Evolutionary conservation across 2,888 invertebrate species (phyloP).

Genomic region (Cerastis leucographa): DNA sequence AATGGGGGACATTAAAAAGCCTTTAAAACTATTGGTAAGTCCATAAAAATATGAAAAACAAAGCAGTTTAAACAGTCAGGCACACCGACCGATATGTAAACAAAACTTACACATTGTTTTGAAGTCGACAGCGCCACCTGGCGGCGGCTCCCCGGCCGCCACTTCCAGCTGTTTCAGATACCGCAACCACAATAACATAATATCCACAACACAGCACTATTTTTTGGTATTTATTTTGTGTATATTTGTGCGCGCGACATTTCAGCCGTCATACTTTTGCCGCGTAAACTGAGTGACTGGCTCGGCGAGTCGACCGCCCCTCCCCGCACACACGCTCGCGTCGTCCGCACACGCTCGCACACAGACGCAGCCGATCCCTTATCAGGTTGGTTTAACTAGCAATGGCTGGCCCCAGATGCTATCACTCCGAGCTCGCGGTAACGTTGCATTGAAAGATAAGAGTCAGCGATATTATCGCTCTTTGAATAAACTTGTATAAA

Average conservation of each 20-base stretch:
- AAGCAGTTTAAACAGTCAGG: conserved; percentile 57
- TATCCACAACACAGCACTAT: conserved; percentile 77
- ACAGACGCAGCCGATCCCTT: conserved; percentile 84
- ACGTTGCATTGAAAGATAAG: conserved; percentile 91
- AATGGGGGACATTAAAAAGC: conserved; percentile 12
- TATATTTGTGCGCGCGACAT: conserved; percentile 70
- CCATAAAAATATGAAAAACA: conserved; percentile 52
- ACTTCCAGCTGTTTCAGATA: conserved; percentile 88
- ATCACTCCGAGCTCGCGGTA: conserved; percentile 89
- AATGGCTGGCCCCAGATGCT: conserved; percentile 89
- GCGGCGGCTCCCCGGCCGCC: conserved; percentile 81
- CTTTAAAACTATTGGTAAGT: conserved; percentile 25
- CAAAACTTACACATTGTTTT: conserved; percentile 88
- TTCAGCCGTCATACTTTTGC: conserved; percentile 88
- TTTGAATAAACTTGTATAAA: conserved; percentile 91
- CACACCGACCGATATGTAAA: conserved; percentile 70
- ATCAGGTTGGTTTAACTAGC: conserved; percentile 90
- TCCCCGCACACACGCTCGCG: conserved; percentile 78
- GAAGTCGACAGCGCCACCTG: conserved; percentile 84
- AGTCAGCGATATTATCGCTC: conserved; percentile 89
- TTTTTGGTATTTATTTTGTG: conserved; percentile 65
- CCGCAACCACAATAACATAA: conserved; percentile 88
- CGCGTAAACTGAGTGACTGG: conserved; percentile 90
- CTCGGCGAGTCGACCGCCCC: conserved; percentile 81
- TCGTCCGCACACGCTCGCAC: conserved; percentile 76